These are phyloP conservation scores for Holotrichia oblita DNA, from an alignment of 1,140 invertebrate genomes.

Conservation along the genomic window DNA sequence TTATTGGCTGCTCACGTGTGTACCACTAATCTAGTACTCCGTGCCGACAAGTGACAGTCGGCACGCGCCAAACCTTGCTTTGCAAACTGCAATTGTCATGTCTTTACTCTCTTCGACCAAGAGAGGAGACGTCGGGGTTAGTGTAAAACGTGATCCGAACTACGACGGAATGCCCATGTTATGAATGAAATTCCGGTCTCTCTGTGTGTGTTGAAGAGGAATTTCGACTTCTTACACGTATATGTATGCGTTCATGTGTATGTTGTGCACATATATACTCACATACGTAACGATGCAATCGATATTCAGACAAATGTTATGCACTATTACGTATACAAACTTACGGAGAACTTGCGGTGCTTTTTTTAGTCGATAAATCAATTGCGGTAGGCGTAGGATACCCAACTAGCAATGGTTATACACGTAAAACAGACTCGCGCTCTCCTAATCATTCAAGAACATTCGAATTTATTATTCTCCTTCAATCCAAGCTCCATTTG, in stretches of 20 bases:
- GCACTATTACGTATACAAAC: constrained; percentile 26
- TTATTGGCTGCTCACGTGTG: constrained; percentile 50
- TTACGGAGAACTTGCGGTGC: not conserved
- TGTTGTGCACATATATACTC: constrained; percentile 14
- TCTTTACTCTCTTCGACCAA: constrained; percentile 43
- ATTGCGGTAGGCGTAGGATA: constrained; percentile 12
- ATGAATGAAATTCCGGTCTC: constrained; percentile 31
- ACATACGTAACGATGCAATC: constrained; percentile 22
- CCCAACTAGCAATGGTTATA: not conserved
- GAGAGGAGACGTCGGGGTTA: constrained; percentile 29
- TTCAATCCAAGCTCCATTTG: constrained; percentile 22
- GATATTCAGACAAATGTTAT: constrained; percentile 10
- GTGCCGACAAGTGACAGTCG: constrained; percentile 50
- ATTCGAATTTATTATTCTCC: constrained; percentile 28
- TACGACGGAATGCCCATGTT: constrained; percentile 35
- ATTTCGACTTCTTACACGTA: constrained; percentile 29
- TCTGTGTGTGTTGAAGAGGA: constrained; percentile 26
- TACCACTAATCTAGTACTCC: constrained; percentile 51
- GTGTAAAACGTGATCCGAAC: constrained; percentile 37
- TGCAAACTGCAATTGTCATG: constrained; percentile 46
- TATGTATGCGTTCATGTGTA: constrained; percentile 3
- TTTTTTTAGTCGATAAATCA: constrained; percentile 30
- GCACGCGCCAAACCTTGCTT: constrained; percentile 48
- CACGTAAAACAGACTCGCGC: not conserved
- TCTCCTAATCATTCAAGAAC: constrained; percentile 26